phyloP scores from a whole-genome alignment of 2,888 invertebrate species.

The Andrena flavipes region DNA sequence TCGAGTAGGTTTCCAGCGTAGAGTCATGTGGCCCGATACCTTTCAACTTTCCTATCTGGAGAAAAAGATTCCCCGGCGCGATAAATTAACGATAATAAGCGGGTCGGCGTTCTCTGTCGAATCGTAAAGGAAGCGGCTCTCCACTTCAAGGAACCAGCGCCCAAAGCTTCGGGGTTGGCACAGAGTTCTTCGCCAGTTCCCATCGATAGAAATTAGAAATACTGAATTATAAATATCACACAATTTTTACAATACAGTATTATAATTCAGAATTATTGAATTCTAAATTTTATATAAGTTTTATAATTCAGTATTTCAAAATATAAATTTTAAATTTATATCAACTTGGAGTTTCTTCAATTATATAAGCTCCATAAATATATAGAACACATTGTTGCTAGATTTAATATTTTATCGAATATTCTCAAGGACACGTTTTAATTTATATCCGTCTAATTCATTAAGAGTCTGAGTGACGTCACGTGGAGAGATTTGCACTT shows the following conservation, averaged over 20 bases:
- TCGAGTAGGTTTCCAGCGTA: constrained; percentile 14
- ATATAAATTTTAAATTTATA: no score
- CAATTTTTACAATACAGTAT: no score
- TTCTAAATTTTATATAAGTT: no score
- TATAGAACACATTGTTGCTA: no score
- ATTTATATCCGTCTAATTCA: not conserved
- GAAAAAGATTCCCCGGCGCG: constrained; percentile 13
- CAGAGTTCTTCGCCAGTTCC: not conserved
- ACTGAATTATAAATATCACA: no score
- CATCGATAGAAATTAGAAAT: not conserved
- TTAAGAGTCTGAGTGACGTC: no score
- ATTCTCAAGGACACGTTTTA: not conserved
- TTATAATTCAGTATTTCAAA: no score
- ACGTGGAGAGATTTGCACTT: no score
- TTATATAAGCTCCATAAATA: no score
- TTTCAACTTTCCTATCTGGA: constrained; percentile 9
- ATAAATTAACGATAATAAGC: constrained; percentile 36
- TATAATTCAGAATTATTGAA: no score
- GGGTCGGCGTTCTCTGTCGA: constrained; percentile 4
- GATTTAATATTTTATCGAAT: not conserved
- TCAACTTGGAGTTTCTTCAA: no score
- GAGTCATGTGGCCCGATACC: constrained; percentile 21
- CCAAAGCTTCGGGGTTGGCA: not conserved
- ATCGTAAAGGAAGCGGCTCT: not conserved
- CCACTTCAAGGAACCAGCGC: not conserved